These are phyloP conservation scores for Harpalus rufipes DNA, from an alignment of 2,888 invertebrate species.

Conservation along the genomic window DNA sequence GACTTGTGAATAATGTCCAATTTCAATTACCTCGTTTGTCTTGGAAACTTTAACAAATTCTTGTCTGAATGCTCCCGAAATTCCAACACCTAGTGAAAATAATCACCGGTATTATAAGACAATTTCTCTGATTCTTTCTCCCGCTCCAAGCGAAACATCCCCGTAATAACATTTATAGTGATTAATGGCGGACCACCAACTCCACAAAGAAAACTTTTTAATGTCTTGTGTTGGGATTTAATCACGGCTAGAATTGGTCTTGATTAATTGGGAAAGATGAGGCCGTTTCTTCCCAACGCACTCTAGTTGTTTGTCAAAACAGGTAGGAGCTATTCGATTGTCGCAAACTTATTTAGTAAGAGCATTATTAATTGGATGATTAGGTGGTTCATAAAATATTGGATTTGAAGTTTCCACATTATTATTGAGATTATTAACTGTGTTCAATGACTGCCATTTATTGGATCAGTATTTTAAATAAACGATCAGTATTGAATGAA, in stretches of 20 bases:
- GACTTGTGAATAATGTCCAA: not conserved
- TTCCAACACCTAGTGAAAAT: conserved; percentile 38
- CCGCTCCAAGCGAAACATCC: conserved; percentile 20
- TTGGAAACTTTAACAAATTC: conserved; percentile 1
- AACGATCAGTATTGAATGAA: no score
- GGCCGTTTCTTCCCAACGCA: conserved; percentile 21
- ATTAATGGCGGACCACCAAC: conserved; percentile 61
- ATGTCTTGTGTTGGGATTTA: conserved; percentile 66
- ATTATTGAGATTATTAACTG: no score
- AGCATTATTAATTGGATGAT: no score
- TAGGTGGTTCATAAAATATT: no score
- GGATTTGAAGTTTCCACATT: no score
- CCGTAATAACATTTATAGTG: conserved; percentile 66
- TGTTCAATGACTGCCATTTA: no score
- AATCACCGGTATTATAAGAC: conserved; percentile 31
- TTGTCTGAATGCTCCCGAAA: not conserved
- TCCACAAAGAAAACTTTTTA: conserved; percentile 63
- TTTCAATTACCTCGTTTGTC: not conserved
- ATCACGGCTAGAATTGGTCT: conserved; percentile 62
- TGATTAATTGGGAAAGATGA: conserved; percentile 62
- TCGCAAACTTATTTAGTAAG: not conserved
- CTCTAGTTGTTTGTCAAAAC: conserved; percentile 6
- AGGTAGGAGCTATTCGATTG: not conserved
- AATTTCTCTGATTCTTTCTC: conserved; percentile 37
- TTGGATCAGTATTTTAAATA: no score